Evolutionary conservation across 2,113 vertebrate genomes (phyloP).

Genomic region (Spizaetus ornatus): DNA sequence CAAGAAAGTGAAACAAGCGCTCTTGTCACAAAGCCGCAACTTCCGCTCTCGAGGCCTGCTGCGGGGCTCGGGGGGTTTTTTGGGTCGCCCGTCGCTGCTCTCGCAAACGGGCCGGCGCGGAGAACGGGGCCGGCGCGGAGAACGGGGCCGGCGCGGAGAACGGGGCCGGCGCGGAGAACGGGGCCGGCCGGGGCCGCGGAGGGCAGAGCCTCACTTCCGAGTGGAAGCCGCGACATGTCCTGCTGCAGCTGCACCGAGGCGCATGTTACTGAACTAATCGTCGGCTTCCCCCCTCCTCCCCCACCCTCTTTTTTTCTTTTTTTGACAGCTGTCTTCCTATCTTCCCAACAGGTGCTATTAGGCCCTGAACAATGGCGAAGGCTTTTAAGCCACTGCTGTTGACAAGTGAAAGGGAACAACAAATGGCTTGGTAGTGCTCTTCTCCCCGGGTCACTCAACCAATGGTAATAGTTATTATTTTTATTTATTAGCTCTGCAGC

Average conservation of each 20-base stretch:
- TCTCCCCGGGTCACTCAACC: slow-evolving; percentile 77
- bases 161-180: neutral
- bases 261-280: slow-evolving; percentile 22
- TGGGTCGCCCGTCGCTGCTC: neutral
- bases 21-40: neutral
- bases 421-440: slow-evolving; percentile 80
- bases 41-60: neutral
- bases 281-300: neutral
- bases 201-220: neutral
- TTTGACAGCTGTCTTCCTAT: slow-evolving; percentile 83
- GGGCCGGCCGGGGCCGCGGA: neutral
- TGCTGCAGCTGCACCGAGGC: neutral
- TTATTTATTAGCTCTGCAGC: slow-evolving; percentile 87
- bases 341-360: slow-evolving; percentile 89
- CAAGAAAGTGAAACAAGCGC: neutral
- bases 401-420: slow-evolving; percentile 91
- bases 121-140: neutral
- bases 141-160: neutral
- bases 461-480: slow-evolving; percentile 86
- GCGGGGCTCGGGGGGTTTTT: neutral
- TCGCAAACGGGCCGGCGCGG: neutral
- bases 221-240: neutral
- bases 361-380: slow-evolving; percentile 82
- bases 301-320: neutral
- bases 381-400: slow-evolving; percentile 89